phyloP scores from a whole-genome alignment of 2,888 invertebrate genomes.

The Drosophila fungiperda region DNA sequence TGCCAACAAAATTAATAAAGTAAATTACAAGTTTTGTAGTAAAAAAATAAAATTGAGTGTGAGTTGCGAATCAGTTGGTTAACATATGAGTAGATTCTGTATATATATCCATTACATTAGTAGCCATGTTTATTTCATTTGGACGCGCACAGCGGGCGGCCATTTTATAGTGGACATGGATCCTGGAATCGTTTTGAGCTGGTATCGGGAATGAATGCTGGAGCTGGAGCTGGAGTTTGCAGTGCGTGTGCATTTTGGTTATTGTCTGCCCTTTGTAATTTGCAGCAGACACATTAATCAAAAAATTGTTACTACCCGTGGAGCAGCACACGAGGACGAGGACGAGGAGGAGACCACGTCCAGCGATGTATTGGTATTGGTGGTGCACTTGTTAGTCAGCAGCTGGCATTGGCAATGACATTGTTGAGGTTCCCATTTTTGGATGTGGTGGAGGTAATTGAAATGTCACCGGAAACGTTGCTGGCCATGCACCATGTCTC shows the following conservation, averaged over 20 bases:
- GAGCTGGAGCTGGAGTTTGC: constrained; percentile 6
- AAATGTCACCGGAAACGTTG: constrained; percentile 84
- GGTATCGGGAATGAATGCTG: not conserved
- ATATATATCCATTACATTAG: constrained; percentile 60
- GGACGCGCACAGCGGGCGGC: constrained; percentile 59
- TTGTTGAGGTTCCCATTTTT: constrained; percentile 32
- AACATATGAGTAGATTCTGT: constrained; percentile 22
- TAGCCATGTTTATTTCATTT: constrained; percentile 76
- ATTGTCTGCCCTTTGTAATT: constrained; percentile 83
- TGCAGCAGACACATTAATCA: constrained; percentile 84
- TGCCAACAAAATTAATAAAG: constrained; percentile 65
- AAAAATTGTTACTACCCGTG: constrained; percentile 81
- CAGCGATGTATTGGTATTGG: constrained; percentile 6
- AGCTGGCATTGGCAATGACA: constrained; percentile 37
- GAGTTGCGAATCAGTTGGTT: constrained; percentile 25
- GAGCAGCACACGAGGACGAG: constrained; percentile 16
- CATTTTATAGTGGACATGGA: constrained; percentile 32
- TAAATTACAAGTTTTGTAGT: constrained; percentile 58
- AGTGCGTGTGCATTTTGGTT: constrained; percentile 50
- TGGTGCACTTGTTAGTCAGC: constrained; percentile 71
- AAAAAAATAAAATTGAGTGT: constrained; percentile 23
- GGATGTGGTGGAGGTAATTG: constrained; percentile 83
- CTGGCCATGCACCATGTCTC: constrained; percentile 76
- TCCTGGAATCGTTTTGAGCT: constrained; percentile 2
- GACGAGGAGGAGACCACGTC: constrained; percentile 3